Evolutionary conservation across 2,113 vertebrate species (phyloP).

Genomic region (Rhinichthys klamathensis): DNA sequence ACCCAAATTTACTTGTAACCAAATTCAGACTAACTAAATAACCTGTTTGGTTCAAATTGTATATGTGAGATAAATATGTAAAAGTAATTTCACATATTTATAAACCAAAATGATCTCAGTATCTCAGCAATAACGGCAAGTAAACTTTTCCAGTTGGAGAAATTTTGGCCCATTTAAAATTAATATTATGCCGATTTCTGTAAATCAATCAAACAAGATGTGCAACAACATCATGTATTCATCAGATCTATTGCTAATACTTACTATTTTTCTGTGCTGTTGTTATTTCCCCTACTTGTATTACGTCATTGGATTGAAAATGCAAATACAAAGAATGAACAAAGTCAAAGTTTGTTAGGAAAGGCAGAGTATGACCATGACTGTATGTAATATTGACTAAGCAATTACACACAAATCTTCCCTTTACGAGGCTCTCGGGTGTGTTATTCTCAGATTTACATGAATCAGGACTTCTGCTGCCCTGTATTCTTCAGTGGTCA

Average conservation of each 20-base stretch:
- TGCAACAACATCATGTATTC: neutral
- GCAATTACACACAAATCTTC: neutral
- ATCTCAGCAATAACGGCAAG: neutral
- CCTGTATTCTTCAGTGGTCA: slow-evolving; percentile 25
- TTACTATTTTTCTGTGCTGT: neutral
- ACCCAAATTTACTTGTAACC: neutral
- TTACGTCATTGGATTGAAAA: neutral
- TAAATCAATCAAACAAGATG: neutral
- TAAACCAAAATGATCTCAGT: neutral
- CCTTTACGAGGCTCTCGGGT: neutral
- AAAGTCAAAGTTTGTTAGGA: neutral
- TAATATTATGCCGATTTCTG: neutral
- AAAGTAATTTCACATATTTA: too few species aligned
- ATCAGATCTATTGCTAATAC: neutral
- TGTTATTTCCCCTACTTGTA: neutral
- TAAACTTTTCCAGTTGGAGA: neutral
- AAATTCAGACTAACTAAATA: neutral
- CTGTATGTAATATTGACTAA: neutral
- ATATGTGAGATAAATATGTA: too few species aligned
- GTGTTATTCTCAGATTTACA: slow-evolving; percentile 26
- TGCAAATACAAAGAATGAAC: neutral
- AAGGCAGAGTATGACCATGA: neutral
- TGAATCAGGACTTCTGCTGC: neutral
- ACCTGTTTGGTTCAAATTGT: neutral
- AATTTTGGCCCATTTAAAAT: neutral